A percentile compares a stretch with the other conserved stretches of the same genome.
Evolutionary conservation across 2,797 vertebrate genomes (phyloP).

Genomic region (Sternarchorhynchus goeldii): DNA sequence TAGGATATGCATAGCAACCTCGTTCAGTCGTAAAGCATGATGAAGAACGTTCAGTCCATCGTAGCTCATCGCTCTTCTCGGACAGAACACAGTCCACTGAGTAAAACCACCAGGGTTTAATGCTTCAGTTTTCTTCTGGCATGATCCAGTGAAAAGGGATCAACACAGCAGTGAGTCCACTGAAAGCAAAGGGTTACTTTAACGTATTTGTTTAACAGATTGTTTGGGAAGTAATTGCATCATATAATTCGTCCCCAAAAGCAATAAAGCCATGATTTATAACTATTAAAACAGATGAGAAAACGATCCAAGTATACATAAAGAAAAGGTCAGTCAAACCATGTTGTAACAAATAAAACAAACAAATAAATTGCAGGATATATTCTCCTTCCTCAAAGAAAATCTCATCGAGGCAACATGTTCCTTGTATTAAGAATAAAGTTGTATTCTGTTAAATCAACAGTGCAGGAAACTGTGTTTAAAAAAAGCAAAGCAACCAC

Average conservation of each 20-base stretch:
- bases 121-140: neutral
- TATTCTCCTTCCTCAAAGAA: neutral
- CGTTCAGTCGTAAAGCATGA: neutral
- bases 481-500: too few species aligned
- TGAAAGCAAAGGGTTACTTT: neutral
- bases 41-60: too few species aligned
- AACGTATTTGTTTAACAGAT: neutral
- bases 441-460: slow-evolving; percentile 2
- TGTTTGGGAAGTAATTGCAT: neutral
- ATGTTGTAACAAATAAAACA: neutral
- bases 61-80: neutral
- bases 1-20: slow-evolving; percentile 9
- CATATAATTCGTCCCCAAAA: neutral
- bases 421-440: neutral
- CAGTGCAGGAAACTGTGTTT: neutral
- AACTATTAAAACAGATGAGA: neutral
- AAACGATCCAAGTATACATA: neutral
- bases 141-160: neutral
- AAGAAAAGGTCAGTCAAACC: neutral
- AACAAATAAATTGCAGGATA: neutral
- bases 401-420: neutral
- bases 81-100: neutral
- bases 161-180: neutral
- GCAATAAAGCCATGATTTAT: neutral
- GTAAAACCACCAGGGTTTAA: neutral